phyloP scores from a whole-genome alignment of 2,888 invertebrate species.

The Caenorhabditis japonica region DNA sequence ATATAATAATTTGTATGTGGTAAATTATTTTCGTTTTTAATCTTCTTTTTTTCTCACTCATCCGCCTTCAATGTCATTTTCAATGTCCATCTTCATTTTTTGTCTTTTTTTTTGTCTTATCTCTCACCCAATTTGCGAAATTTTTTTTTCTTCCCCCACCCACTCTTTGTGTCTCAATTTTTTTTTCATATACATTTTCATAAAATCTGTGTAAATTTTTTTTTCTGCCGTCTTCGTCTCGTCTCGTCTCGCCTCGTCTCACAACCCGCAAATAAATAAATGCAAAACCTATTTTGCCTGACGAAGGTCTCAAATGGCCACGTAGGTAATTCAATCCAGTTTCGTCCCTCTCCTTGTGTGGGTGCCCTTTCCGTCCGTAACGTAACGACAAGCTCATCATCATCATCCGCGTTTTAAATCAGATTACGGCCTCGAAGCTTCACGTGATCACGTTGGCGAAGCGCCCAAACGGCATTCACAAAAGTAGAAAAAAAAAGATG shows the following conservation, averaged over 20 bases:
- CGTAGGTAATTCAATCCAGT: conserved; percentile 50
- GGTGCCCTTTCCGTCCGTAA: not conserved
- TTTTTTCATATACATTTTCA: conserved; percentile 29
- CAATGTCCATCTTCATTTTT: not conserved
- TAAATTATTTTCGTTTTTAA: conserved; percentile 40
- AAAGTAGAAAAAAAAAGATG: too few relatives aligned
- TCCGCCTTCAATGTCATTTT: not conserved
- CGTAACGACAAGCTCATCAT: conserved; percentile 8
- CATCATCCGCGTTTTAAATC: conserved; percentile 45
- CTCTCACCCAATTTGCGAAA: conserved; percentile 1
- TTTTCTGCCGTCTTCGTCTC: too few relatives aligned
- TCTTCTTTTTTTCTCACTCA: conserved; percentile 1
- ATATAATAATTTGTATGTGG: conserved; percentile 51
- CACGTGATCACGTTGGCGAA: too few relatives aligned
- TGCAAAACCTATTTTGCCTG: conserved; percentile 34
- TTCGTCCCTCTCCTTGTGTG: conserved; percentile 16
- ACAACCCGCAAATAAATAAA: too few relatives aligned
- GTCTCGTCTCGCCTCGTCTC: too few relatives aligned
- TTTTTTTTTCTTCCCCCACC: conserved; percentile 3
- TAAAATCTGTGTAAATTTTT: conserved; percentile 44
- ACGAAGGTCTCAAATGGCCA: conserved; percentile 45
- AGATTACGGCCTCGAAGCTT: conserved; percentile 43
- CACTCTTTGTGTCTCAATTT: conserved; percentile 13
- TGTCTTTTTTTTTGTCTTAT: not conserved
- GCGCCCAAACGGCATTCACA: too few relatives aligned